Conservation (phyloP, 2,113 vertebrate species). For the Orientallactaga bullata region DNA sequence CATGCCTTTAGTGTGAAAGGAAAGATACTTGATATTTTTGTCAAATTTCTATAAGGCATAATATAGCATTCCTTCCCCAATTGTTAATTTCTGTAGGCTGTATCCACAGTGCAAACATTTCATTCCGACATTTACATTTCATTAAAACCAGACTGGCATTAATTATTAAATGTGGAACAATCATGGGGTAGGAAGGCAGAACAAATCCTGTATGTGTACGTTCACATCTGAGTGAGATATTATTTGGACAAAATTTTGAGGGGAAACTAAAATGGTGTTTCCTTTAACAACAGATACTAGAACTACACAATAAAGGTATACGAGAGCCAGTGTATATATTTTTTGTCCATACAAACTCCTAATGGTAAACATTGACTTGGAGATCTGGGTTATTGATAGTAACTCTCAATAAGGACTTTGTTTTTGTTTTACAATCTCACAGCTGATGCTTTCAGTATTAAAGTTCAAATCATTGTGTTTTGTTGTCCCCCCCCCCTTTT, state of each 20-base stretch:
- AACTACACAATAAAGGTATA: not conserved
- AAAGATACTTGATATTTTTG: not conserved
- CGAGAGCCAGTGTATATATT: not conserved
- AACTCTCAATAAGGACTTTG: conserved; percentile 4
- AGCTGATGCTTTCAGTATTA: conserved; percentile 40
- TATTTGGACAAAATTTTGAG: conserved; percentile 38
- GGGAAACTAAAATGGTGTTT: conserved; percentile 11
- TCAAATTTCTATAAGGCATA: conserved; percentile 30
- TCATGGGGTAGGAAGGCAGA: not conserved
- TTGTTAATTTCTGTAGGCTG: conserved; percentile 23
- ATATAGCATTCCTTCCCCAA: not conserved
- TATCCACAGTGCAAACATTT: not conserved
- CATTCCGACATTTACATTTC: conserved; percentile 15
- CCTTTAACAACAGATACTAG: not conserved
- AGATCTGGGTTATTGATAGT: not conserved
- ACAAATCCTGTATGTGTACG: not conserved
- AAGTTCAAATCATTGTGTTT: not conserved
- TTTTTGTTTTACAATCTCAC: conserved; percentile 11
- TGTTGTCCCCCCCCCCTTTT: not conserved
- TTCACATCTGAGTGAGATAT: not conserved
- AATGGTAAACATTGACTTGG: conserved; percentile 6
- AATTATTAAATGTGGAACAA: conserved; percentile 56
- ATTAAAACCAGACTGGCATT: not conserved
- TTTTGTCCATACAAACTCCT: not conserved
- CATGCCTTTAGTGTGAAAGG: not conserved